These are phyloP conservation scores for Pseudomyrmex cubaensis DNA, from an alignment of 1,140 invertebrate genomes.

Conservation along the genomic window DNA sequence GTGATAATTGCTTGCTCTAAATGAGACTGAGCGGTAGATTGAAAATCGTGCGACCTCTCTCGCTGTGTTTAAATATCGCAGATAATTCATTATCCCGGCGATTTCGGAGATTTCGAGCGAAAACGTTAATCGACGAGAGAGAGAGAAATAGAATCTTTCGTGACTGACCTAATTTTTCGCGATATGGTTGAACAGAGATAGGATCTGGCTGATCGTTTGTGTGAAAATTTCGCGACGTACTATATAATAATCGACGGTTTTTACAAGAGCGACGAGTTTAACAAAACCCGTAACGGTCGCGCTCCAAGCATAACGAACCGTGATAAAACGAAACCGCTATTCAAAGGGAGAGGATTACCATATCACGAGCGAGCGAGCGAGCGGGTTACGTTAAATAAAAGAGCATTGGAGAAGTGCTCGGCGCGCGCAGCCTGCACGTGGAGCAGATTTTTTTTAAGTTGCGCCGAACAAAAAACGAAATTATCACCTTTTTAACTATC, in stretches of 20 bases:
- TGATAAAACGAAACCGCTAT: not conserved
- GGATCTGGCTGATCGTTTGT: not conserved
- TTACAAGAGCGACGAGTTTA: not conserved
- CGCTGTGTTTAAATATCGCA: constrained; percentile 27
- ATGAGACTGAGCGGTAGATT: constrained; percentile 26
- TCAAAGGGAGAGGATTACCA: not conserved
- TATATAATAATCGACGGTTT: not conserved
- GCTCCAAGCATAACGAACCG: too few relatives aligned
- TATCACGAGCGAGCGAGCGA: not conserved
- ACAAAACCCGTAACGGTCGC: not conserved
- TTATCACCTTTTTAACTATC: too few relatives aligned
- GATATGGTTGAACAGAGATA: not conserved
- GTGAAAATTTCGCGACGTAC: not conserved
- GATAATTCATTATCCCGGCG: constrained; percentile 31
- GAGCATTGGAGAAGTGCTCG: not conserved
- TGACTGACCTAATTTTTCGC: not conserved
- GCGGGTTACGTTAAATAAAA: not conserved
- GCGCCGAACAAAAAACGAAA: too few relatives aligned
- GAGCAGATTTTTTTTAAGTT: too few relatives aligned
- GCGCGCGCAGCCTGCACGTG: not conserved
- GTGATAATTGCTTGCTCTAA: constrained; percentile 24
- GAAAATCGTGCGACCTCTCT: constrained; percentile 11
- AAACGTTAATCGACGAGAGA: not conserved
- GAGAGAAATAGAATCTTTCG: not conserved
- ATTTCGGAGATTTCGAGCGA: too few relatives aligned